Evolutionary conservation across 1,140 invertebrate genomes (phyloP), one percentile per base, ranked within the genome.

Genomic region (Listronotus bonariensis): DNA sequence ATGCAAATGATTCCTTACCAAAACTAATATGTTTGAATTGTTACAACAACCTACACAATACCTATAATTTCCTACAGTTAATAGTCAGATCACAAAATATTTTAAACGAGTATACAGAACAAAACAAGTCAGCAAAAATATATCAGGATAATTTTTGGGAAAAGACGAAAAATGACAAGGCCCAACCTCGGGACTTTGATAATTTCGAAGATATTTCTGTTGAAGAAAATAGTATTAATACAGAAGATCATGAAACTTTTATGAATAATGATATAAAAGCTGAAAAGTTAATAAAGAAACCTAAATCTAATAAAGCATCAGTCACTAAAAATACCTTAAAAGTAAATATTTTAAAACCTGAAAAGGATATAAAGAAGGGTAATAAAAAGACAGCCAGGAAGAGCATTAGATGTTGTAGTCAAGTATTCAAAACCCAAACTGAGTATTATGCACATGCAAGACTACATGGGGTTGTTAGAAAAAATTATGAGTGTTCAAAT

Each of bases 401-500:
- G 5, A 45, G 14, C 6, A 18, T 20, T 18, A 49, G 26, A 6
- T 38, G 52, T 12, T 54, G 52, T 54, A 12, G 9, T 14, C 11
- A 54, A 45, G 41, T 45, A 42, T 57, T 45, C 45, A 14, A 18
- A 43, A 45, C 34, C 12, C 6, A 45, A 46, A 14, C 42, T 2
- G 17, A 38, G 18, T 42, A 12, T 18, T 2, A 56, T 20, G 40
- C 41, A 31, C 58, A 67, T 38, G 43, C 48, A 34, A 26, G 53
- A 11, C 40, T 38, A 15, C 58, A 67, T 40, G 59, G 65, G 9
- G 18, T 62, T 41, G 43, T 26, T 3, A 38, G 41, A 43, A 61
- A 48, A 36, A 62, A 51, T 34, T 45, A 55, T 51, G 43, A 34
- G 20, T 67, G 65, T 42, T n/a, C 36, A 11, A 26, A 51, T 9